A percentile compares a stretch with the other conserved stretches of the same genome.
These are phyloP conservation scores for Hylyphantes graminicola DNA, from an alignment of 1,140 invertebrate genomes.

Conservation along the genomic window DNA sequence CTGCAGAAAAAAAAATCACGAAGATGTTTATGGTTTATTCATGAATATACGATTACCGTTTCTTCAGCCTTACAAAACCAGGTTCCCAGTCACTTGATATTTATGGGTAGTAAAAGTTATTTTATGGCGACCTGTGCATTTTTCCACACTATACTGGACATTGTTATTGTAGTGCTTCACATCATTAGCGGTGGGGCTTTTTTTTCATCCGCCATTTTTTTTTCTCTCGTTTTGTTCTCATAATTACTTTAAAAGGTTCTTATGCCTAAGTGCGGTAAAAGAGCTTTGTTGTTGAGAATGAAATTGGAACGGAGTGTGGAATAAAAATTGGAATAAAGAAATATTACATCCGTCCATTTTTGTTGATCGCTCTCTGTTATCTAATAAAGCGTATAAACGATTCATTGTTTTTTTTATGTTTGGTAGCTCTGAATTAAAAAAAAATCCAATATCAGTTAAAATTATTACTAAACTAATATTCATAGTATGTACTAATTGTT, in stretches of 20 bases:
- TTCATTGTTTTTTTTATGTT: background rate
- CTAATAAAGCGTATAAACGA: background rate
- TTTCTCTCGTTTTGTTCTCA: slow-evolving; percentile 22
- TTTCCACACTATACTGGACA: background rate
- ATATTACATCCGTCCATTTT: slow-evolving; percentile 9
- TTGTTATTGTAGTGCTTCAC: background rate
- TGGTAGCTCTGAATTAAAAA: background rate
- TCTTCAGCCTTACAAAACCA: background rate
- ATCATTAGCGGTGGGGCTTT: slow-evolving; percentile 35
- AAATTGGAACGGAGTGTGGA: slow-evolving; percentile 1
- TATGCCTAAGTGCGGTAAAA: slow-evolving; percentile 12
- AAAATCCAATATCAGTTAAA: no score
- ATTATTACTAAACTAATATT: no score
- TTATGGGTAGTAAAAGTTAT: slow-evolving; percentile 53
- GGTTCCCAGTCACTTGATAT: slow-evolving; percentile 24
- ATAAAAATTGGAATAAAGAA: background rate
- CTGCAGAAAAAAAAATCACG: slow-evolving; percentile 25
- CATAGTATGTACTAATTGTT: no score
- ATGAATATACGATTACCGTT: slow-evolving; percentile 43
- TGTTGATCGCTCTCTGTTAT: background rate
- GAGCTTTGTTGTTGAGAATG: background rate
- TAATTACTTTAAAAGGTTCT: slow-evolving; percentile 20
- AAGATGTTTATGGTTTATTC: slow-evolving; percentile 45
- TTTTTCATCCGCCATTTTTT: slow-evolving; percentile 23
- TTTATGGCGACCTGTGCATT: slow-evolving; percentile 27